Evolutionary conservation across 2,888 invertebrate genomes (phyloP), one percentile per base, ranked within the genome.

Genomic region (Acrobasis repandana): DNA sequence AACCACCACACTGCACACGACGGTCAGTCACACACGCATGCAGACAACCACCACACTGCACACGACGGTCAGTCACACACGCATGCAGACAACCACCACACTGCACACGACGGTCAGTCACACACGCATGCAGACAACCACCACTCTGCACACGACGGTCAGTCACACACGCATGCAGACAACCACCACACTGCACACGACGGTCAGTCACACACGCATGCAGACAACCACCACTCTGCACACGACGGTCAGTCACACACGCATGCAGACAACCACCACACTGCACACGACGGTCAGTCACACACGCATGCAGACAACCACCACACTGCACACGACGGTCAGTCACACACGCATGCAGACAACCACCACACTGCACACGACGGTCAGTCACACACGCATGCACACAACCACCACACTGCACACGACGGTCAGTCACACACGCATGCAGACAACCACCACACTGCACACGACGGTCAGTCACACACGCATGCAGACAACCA

Each of bases 101-200:
- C 94, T 69, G 93, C 93, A 69, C 93, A 93, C 67, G 90, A 91
- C 74, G 91, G 92, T 92, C 67, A 71, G 77, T 70, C 33, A 9
- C 43, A 33, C 52, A 20, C 38, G 38, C 14, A 14, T 38, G 36
- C 6, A 4, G 10, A 8, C 1, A 1, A 36, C 1, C 2, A 8
- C 1, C 9, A 18, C 9, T 5, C 4, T 20, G 20, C 20, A 20
- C 20, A 20, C 20, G 20, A 2, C 2, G 2, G 4, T 20, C 20
- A 2, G 2, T 20, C 20, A 20, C 20, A 4, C 20, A 20, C 20
- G 4, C 20, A 20, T 20, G 20, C 20, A 20, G 20, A 4, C 2
- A 4, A 4, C 2, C 2, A 2, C 2, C 20, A 20, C 70, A 94
- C 94, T 69, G 93, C 93, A 69, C 93, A 93, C 67, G 90, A 91